Base-by-base conservation (phyloP, 30 jellyfish, hydroid and myxozoan species). In the Sanderia malayensis region DNA sequence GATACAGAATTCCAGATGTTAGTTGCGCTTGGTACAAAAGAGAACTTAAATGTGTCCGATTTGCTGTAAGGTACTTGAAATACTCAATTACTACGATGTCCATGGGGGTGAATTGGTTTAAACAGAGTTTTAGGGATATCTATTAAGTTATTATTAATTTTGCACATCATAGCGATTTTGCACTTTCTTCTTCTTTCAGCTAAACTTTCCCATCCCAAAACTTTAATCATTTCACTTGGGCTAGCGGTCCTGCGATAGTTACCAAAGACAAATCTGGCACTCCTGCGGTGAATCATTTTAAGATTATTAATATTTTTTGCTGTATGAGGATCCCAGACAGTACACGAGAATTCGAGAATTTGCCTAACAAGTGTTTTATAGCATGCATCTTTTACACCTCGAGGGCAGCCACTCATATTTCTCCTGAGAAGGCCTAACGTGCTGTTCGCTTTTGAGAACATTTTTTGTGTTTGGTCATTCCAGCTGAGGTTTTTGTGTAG, bases 191-290 rank as follows among this genome's bases (percentile, higher is more conserved):
- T 26, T 57, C 66, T 3, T 58, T 73, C 85, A 21, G 87, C 79
- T 61, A 75, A 37, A 60, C 72, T 61, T 44, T 61, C 72, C 79
- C 75, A 59, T 41, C 79, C 87, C 17, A 75, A 63, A 45, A 60
- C n/a, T 22, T 29, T 63, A 58, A 75, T 61, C 87, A 75, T 60
- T 75, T 61, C 79, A 1, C 77, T 21, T 52, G 86, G 86, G 68
- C 86, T 72, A 19, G 57, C 23, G 6, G 75, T 74, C 44, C 71
- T 34, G 61, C 46, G 72, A 61, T 63, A 75, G 71, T 75, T 22
- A 46, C 72, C 61, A 21, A 3, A 37, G 79, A 62, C 79, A 63
- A n/a, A 75, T 61, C 79, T 2, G 15, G 84, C 53, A 19, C 74
- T 58, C 63, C 52, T 21, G 26, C 79, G 28, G 21, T 61, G 81